phyloP scores from a whole-genome alignment of 2,888 invertebrate species.

The Pollenia griseotomentosa region DNA sequence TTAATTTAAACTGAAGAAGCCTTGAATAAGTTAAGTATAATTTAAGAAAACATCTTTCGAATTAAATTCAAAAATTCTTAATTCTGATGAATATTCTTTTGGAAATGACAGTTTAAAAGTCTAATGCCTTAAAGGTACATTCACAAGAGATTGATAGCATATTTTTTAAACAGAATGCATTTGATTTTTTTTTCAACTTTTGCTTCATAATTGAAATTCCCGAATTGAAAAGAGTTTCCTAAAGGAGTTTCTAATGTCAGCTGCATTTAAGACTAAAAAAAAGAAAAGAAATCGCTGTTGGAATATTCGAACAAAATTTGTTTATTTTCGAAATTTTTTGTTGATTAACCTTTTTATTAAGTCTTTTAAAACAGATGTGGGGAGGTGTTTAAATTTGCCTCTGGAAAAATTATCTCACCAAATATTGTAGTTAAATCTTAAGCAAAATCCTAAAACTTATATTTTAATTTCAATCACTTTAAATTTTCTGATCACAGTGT shows the following conservation, averaged over 20 bases:
- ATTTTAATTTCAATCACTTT: conserved; percentile 63
- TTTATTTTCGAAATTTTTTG: neutral
- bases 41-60: too few relatives aligned
- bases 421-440: conserved; percentile 30
- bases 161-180: too few relatives aligned
- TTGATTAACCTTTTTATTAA: neutral
- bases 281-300: neutral
- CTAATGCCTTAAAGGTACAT: too few relatives aligned
- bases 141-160: too few relatives aligned
- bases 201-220: neutral
- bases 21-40: too few relatives aligned
- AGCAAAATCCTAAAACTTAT: conserved; percentile 42
- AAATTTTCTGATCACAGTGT: conserved; percentile 63
- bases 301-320: too few relatives aligned
- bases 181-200: neutral
- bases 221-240: neutral
- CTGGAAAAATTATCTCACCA: conserved; percentile 60
- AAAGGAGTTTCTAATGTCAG: neutral
- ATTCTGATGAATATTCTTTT: too few relatives aligned
- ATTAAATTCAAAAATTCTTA: too few relatives aligned
- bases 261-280: neutral
- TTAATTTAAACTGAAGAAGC: too few relatives aligned
- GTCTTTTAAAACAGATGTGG: conserved; percentile 23
- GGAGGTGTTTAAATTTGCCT: conserved; percentile 51
- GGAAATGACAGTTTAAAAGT: too few relatives aligned